These are phyloP conservation scores for Caenorhabditis japonica DNA, from an alignment of 2,888 invertebrate species.

Conservation along the genomic window DNA sequence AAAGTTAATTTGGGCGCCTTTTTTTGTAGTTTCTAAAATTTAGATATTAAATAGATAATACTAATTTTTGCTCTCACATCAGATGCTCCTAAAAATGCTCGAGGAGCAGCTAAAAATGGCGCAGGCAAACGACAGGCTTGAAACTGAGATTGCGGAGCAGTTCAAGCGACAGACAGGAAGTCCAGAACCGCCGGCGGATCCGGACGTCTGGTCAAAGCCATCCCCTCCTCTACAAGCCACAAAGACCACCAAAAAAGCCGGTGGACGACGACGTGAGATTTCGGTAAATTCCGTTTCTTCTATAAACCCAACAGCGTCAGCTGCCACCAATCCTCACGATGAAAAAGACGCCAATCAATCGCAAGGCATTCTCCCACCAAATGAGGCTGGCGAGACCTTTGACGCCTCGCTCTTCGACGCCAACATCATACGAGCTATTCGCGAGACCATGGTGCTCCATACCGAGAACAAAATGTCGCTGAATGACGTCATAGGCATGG, in stretches of 20 bases:
- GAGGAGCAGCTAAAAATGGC: slow-evolving; percentile 19
- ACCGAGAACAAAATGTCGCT: slow-evolving; percentile 23
- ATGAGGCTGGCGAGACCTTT: slow-evolving; percentile 37
- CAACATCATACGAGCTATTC: slow-evolving; percentile 39
- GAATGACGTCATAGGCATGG: slow-evolving; percentile 78
- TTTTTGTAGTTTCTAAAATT: too few relatives aligned
- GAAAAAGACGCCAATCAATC: slow-evolving; percentile 25
- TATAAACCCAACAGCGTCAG: not conserved
- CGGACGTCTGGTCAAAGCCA: slow-evolving; percentile 52
- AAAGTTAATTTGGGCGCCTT: not conserved
- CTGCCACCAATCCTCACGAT: not conserved
- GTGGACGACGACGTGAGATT: slow-evolving; percentile 5
- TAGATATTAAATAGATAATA: too few relatives aligned
- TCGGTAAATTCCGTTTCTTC: slow-evolving; percentile 20
- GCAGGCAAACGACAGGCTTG: slow-evolving; percentile 17
- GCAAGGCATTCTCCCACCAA: slow-evolving; percentile 38
- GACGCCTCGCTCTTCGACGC: slow-evolving; percentile 38
- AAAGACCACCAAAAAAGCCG: slow-evolving; percentile 15
- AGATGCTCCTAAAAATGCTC: slow-evolving; percentile 21
- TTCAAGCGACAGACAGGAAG: slow-evolving; percentile 36
- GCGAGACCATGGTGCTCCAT: slow-evolving; percentile 56
- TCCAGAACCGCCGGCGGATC: slow-evolving; percentile 54
- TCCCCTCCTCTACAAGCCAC: slow-evolving; percentile 21
- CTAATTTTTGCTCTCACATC: too few relatives aligned
- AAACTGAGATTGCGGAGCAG: slow-evolving; percentile 15